These are phyloP conservation scores for Zelleria hepariella DNA, from an alignment of 2,888 invertebrate genomes.

Conservation along the genomic window DNA sequence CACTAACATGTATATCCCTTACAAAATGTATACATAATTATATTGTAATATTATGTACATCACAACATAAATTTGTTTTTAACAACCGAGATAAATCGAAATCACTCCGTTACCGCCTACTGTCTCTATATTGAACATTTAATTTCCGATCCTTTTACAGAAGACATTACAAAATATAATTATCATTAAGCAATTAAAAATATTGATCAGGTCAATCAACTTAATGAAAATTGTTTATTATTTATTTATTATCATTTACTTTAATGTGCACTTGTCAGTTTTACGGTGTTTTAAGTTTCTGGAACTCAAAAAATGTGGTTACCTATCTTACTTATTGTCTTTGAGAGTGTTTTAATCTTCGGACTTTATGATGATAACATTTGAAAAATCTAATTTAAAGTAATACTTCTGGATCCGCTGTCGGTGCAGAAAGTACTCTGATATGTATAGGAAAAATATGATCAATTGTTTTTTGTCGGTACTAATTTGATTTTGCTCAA, in stretches of 20 bases:
- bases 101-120: constrained; percentile 43
- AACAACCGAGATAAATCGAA: constrained; percentile 62
- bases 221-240: background rate
- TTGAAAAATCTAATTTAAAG: background rate
- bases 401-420: background rate
- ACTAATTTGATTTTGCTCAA: constrained; percentile 1
- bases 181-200: background rate
- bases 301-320: background rate
- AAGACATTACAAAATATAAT: background rate
- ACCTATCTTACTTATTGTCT: background rate
- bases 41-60: constrained; percentile 60
- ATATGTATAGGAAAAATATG: constrained; percentile 56
- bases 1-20: constrained; percentile 69
- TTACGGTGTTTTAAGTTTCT: background rate
- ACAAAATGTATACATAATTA: constrained; percentile 64
- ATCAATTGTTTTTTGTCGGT: constrained; percentile 11
- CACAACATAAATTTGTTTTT: constrained; percentile 66
- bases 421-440: constrained; percentile 26
- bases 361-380: background rate
- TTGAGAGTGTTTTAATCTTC: background rate
- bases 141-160: background rate
- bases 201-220: background rate
- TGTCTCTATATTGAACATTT: background rate
- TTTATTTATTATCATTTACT: background rate
- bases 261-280: background rate